Conservation (phyloP, 2,888 invertebrate genomes). For the Eumerus sabulonum region DNA sequence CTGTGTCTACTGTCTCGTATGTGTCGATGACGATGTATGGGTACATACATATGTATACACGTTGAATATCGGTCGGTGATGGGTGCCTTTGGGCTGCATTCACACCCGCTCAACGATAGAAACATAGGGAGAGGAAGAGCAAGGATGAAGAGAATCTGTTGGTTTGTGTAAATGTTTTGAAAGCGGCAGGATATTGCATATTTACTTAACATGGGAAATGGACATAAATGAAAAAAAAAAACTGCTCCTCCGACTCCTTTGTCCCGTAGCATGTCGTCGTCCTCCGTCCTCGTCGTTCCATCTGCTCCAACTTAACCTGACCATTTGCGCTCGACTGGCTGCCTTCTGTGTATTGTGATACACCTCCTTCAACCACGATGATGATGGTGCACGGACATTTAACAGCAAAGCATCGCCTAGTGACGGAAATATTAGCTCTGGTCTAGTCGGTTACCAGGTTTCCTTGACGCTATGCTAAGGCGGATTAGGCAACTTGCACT, state of each 20-base stretch:
- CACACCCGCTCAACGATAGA: too few relatives aligned
- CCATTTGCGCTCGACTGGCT: constrained; percentile 40
- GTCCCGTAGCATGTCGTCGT: too few relatives aligned
- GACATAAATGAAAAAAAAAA: constrained; percentile 70
- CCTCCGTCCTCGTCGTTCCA: constrained; percentile 15
- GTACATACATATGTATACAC: constrained; percentile 59
- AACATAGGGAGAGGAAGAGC: constrained; percentile 6
- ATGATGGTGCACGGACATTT: constrained; percentile 48
- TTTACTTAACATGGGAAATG: constrained; percentile 71
- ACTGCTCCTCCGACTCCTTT: constrained; percentile 34
- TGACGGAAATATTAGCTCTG: constrained; percentile 55
- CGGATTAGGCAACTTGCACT: not conserved
- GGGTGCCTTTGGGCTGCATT: constrained; percentile 61
- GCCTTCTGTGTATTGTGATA: constrained; percentile 11
- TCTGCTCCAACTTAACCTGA: constrained; percentile 50
- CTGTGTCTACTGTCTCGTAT: too few relatives aligned
- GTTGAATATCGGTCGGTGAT: constrained; percentile 54
- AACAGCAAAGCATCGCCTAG: constrained; percentile 26
- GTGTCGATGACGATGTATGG: constrained; percentile 12
- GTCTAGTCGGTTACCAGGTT: constrained; percentile 32
- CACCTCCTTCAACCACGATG: constrained; percentile 1
- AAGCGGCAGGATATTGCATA: constrained; percentile 71
- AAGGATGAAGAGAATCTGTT: constrained; percentile 24
- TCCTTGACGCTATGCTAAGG: constrained; percentile 12
- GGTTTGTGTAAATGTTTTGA: constrained; percentile 68